Evolutionary conservation across 1,140 invertebrate genomes (phyloP).

Genomic region (Kradibia gibbosae): DNA sequence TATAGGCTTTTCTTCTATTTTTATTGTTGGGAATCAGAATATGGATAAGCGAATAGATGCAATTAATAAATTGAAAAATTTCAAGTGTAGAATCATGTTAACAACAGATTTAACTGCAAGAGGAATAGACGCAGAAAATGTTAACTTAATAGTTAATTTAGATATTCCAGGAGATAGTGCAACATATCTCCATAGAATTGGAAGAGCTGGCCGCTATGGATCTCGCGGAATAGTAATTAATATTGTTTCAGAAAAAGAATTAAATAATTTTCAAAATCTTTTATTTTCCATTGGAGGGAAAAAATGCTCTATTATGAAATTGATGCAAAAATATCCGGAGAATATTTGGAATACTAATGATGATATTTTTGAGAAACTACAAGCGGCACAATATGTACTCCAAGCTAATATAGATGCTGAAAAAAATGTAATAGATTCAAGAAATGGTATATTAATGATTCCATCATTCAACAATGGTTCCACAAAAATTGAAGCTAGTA

Average conservation of each 20-base stretch:
- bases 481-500: not conserved
- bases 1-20: conserved; percentile 81
- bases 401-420: conserved; percentile 28
- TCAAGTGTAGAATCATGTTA: conserved; percentile 87
- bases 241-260: conserved; percentile 76
- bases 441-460: conserved; percentile 41
- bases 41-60: conserved; percentile 85
- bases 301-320: conserved; percentile 72
- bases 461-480: not conserved
- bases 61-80: conserved; percentile 84
- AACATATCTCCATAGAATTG: conserved; percentile 96
- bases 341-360: conserved; percentile 67
- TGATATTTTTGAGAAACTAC: conserved; percentile 59
- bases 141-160: conserved; percentile 95
- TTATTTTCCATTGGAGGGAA: conserved; percentile 71
- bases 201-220: conserved; percentile 93
- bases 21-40: conserved; percentile 83
- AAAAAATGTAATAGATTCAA: conserved; percentile 36
- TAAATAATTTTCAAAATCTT: conserved; percentile 75
- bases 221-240: conserved; percentile 82
- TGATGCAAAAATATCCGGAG: conserved; percentile 63
- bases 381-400: conserved; percentile 14
- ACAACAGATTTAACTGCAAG: conserved; percentile 92
- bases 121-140: conserved; percentile 92
- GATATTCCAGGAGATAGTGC: conserved; percentile 87